Conservation (phyloP, 1,140 invertebrate species). For the Euwallacea fornicatus region DNA sequence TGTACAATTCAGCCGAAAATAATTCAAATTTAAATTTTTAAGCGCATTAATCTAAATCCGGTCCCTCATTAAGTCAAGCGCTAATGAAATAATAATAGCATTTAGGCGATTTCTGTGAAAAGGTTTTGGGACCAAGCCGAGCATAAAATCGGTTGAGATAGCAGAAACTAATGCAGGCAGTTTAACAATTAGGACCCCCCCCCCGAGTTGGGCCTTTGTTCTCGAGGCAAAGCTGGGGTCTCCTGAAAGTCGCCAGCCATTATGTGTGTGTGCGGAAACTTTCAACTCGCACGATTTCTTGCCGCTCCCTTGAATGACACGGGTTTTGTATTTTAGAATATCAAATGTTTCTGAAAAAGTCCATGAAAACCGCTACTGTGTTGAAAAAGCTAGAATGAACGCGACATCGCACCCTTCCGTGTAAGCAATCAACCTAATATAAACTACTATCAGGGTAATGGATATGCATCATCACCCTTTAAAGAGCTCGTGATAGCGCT, state of each 20-base stretch:
- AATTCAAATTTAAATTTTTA: constrained; percentile 8
- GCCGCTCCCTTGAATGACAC: neutral
- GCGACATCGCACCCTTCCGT: neutral
- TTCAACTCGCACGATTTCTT: constrained; percentile 22
- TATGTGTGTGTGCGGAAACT: constrained; percentile 31
- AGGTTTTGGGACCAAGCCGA: constrained; percentile 29
- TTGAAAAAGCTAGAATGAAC: neutral
- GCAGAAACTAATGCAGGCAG: constrained; percentile 43
- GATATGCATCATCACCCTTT: neutral
- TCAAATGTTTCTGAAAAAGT: neutral
- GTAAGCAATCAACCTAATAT: constrained; percentile 9
- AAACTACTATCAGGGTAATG: constrained; percentile 5
- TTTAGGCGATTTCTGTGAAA: constrained; percentile 32
- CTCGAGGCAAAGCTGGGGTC: constrained; percentile 24
- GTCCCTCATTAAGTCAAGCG: constrained; percentile 27
- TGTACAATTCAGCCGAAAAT: too few relatives aligned
- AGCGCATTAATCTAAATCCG: constrained; percentile 23
- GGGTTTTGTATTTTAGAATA: neutral
- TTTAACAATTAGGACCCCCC: constrained; percentile 38
- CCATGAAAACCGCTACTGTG: neutral
- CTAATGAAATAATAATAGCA: constrained; percentile 38
- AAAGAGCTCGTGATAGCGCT: neutral
- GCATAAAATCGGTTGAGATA: constrained; percentile 41
- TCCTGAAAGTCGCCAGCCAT: constrained; percentile 30
- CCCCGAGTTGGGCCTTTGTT: constrained; percentile 33